These are phyloP conservation scores for Tadarida brasiliensis DNA, from an alignment of 2,797 vertebrate species.

Conservation along the genomic window DNA sequence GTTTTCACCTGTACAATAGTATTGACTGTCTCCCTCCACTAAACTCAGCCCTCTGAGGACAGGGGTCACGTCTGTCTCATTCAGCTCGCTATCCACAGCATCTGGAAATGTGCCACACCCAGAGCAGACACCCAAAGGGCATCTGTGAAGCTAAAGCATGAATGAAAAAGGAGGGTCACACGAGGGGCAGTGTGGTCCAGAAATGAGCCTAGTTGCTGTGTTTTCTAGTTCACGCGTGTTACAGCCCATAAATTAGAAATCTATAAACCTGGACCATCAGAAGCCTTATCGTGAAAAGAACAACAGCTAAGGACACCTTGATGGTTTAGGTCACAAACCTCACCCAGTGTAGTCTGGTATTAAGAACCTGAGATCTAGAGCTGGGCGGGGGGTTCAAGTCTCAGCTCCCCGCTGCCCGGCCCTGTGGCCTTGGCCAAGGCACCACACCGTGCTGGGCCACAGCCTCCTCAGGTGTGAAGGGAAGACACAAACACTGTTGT, in stretches of 20 bases:
- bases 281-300: background rate
- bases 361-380: background rate
- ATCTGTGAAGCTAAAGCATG: background rate
- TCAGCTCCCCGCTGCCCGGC: background rate
- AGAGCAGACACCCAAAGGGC: background rate
- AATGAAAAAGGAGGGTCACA: background rate
- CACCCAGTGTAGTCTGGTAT: rapidly evolving
- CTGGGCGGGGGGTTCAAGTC: background rate
- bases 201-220: background rate
- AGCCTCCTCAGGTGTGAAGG: background rate
- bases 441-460: rapidly evolving
- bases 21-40: background rate
- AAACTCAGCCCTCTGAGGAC: background rate
- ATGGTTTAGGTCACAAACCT: background rate
- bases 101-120: background rate
- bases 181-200: background rate
- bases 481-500: background rate
- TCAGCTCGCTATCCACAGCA: rapidly evolving
- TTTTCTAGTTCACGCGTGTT: background rate
- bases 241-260: background rate
- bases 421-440: background rate
- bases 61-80: rapidly evolving
- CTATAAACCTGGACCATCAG: background rate
- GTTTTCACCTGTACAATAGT: background rate
- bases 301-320: background rate